A percentile compares a stretch with the other conserved stretches of the same genome.
Conservation (phyloP, 1,140 invertebrate species). For the Choristoneura fumiferana region DNA sequence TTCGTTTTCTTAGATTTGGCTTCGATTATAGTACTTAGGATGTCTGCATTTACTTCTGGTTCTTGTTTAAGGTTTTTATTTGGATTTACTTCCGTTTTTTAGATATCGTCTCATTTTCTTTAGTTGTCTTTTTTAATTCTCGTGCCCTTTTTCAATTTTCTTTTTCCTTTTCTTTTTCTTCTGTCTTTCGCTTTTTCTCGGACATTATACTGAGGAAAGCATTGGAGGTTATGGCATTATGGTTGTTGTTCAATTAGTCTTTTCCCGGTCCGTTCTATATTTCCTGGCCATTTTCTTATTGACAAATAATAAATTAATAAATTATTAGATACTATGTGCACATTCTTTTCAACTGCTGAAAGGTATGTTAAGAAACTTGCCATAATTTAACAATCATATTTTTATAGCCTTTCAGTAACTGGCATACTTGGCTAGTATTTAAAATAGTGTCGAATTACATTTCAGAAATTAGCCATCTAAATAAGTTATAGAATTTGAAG, state of each 20-base stretch:
- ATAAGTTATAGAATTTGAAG: no score
- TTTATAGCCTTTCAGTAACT: no score
- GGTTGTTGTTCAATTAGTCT: background rate
- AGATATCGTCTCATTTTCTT: background rate
- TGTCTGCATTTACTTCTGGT: background rate
- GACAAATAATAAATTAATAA: no score
- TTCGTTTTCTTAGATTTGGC: background rate
- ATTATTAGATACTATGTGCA: no score
- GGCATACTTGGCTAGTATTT: no score
- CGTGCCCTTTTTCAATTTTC: background rate
- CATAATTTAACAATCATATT: no score
- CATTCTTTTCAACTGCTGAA: no score
- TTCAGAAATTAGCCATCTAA: no score
- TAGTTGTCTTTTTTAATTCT: background rate
- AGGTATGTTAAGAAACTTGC: no score
- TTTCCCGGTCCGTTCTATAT: no score
- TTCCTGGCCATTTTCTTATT: no score
- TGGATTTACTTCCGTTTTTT: background rate
- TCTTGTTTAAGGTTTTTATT: background rate
- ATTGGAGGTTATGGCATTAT: background rate
- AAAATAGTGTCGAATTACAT: no score
- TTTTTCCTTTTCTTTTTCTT: slow-evolving; percentile 1
- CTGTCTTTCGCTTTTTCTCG: background rate
- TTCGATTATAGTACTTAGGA: background rate
- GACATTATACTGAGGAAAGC: background rate